Conservation (phyloP, 1,140 invertebrate species). For the Battus philenor region DNA sequence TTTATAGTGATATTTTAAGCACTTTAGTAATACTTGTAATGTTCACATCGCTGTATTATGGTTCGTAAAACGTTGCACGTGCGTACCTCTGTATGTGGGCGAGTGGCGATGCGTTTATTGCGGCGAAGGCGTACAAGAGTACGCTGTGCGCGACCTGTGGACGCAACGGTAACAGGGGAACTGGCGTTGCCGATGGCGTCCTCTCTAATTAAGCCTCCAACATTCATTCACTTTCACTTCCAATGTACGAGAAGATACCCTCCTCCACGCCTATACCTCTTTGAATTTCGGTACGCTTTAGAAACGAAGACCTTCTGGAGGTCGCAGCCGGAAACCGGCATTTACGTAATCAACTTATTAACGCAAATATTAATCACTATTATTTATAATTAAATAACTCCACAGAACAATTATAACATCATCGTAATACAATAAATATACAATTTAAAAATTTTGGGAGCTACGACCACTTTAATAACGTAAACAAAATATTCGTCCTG, state of each 20-base stretch:
- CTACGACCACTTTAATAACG: too few relatives aligned
- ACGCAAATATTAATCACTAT: conserved; percentile 8
- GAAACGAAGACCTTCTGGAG: conserved; percentile 62
- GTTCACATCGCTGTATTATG: conserved; percentile 13
- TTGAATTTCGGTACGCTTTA: conserved; percentile 27
- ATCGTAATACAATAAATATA: not conserved
- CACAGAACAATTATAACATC: not conserved
- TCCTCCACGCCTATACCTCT: conserved; percentile 34
- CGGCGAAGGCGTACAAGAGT: conserved; percentile 27
- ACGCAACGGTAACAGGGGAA: conserved; percentile 58
- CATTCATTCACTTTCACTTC: conserved; percentile 76
- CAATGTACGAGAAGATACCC: conserved; percentile 61
- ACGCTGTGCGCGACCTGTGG: conserved; percentile 38
- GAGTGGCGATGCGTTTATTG: conserved; percentile 26
- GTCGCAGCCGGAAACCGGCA: conserved; percentile 55
- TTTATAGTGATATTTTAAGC: too few relatives aligned
- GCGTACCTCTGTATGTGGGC: conserved; percentile 28
- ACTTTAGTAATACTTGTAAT: conserved; percentile 3
- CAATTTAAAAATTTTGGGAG: too few relatives aligned
- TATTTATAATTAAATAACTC: not conserved
- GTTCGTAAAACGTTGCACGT: conserved; percentile 23
- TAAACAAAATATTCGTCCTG: too few relatives aligned
- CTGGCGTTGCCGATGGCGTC: conserved; percentile 60
- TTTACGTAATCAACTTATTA: conserved; percentile 45
- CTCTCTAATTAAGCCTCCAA: conserved; percentile 73